phyloP scores from a whole-genome alignment of 2,797 vertebrate genomes.

The Propithecus perrieri region DNA sequence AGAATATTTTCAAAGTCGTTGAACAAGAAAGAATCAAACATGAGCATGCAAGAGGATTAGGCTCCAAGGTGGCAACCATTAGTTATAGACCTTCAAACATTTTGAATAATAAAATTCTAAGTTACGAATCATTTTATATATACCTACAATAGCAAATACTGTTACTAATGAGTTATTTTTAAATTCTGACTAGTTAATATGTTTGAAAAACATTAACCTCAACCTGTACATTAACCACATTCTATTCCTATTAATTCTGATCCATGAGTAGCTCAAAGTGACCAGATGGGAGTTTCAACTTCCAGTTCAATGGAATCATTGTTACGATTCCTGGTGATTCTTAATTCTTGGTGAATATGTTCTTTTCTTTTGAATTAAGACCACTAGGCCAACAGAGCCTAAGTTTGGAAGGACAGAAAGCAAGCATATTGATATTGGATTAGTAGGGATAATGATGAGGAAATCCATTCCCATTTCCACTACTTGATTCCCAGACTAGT shows the following conservation, averaged over 20 bases:
- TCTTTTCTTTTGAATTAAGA: not conserved
- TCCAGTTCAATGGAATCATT: not conserved
- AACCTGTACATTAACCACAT: not conserved
- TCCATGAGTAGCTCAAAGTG: not conserved
- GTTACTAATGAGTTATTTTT: not conserved
- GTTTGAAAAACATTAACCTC: not conserved
- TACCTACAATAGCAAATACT: not conserved
- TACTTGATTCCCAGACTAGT: not conserved
- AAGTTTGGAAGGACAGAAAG: not conserved
- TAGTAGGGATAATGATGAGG: not conserved
- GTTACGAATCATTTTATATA: not conserved
- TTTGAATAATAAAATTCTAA: not conserved
- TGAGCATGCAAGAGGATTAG: not conserved
- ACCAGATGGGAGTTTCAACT: not conserved
- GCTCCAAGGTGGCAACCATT: no score
- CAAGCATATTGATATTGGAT: not conserved
- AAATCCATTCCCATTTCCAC: not conserved
- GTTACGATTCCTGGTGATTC: not conserved
- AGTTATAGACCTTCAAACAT: not conserved
- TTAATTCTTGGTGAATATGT: not conserved
- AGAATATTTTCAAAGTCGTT: not conserved
- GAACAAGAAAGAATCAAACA: not conserved
- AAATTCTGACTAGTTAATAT: not conserved
- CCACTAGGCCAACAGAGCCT: not conserved
- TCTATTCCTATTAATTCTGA: not conserved